Evolutionary conservation across 1,140 invertebrate genomes (phyloP).

Genomic region (Bombus vancouverensis): DNA sequence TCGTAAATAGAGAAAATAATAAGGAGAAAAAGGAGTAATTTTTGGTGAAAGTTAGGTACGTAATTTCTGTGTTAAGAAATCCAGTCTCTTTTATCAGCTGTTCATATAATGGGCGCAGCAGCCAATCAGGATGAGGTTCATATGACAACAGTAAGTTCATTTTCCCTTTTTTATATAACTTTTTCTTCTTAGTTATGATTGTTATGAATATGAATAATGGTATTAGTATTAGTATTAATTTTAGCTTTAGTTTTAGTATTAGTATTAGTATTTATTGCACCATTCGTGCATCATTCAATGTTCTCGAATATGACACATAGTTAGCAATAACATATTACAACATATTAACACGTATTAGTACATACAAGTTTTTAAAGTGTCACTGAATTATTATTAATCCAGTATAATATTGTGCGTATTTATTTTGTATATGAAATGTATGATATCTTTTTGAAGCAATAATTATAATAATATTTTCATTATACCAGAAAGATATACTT

Average conservation of each 20-base stretch:
- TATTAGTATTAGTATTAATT: not conserved
- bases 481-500: not conserved
- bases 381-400: not conserved
- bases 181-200: not conserved
- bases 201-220: too few species aligned
- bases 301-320: too few species aligned
- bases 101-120: slow-evolving; percentile 69
- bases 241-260: too few species aligned
- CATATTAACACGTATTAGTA: not conserved
- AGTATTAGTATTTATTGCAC: too few species aligned
- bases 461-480: slow-evolving; percentile 7
- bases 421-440: not conserved
- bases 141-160: slow-evolving; percentile 76
- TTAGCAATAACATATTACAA: too few species aligned
- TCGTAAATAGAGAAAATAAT: not conserved
- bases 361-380: not conserved
- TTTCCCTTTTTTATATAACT: not conserved
- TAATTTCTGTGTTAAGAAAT: slow-evolving; percentile 4
- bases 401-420: not conserved
- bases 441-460: not conserved
- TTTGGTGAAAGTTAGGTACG: slow-evolving; percentile 26
- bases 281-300: too few species aligned
- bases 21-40: not conserved
- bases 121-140: slow-evolving; percentile 73
- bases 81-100: not conserved